Base-by-base conservation (phyloP, 2,888 invertebrate genomes). In the Calameuta idolon region DNA sequence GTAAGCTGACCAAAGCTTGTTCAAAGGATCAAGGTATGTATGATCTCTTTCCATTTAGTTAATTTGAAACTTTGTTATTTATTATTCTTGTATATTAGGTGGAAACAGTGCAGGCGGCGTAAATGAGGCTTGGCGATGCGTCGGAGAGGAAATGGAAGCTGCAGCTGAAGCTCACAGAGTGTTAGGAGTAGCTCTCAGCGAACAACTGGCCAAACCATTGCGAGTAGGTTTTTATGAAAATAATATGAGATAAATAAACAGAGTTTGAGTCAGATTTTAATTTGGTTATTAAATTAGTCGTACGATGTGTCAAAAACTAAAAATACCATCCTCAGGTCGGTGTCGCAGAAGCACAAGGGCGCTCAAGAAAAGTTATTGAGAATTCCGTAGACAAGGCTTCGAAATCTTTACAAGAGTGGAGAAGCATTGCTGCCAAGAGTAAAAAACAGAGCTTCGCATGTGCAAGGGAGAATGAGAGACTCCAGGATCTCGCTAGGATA, bases 71-170 rank as follows among this genome's bases (percentile, higher is more conserved):
- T 55, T 55, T 55, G 23, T 2, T 55, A 23, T 23, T 23, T 55
- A 55, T 55, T 55, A 55, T 55, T 55, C 5, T 55, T 23, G 15
- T 5, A 55, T 55, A 55, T 55, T 83, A 90, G 91, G 90, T 91
- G 94, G 96, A 81, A 96, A 96, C 88, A 94, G 95, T 84, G 94
- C 95, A 69, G 96, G 96, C 75, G 95, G 96, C 75, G 94, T 98
- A 85, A 96, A 96, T 84, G 96, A 97, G 86, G 97, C 97, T 77
- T 98, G 98, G 98, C 96, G 97, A 92, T 95, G 96, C 83, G 97
- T 97, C 80, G 97, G 97, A 76, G 93, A 95, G n/a, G 97, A 98
- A 92, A 96, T 98, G 95, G 98, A 98, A 92, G 95, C 96, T 83
- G 96, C 97, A 87, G 96, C 98, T 68, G 98, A 98, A 90, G 95